phyloP scores from a whole-genome alignment of 2,888 invertebrate species.

The Ichneumon xanthorius region DNA sequence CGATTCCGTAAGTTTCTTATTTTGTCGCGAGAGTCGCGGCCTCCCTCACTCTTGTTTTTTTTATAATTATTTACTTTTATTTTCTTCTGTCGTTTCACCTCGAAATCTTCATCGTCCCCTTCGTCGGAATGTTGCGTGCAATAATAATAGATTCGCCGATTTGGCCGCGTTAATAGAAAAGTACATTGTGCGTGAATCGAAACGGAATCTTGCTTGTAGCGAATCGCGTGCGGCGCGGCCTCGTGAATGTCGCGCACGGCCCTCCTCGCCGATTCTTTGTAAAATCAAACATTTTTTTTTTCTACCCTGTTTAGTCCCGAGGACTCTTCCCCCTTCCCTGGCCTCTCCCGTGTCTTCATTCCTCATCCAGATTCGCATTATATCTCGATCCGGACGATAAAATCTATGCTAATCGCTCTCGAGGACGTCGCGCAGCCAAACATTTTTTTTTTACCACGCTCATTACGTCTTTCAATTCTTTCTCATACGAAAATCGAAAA shows the following conservation, averaged over 20 bases:
- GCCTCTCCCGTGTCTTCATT: background rate
- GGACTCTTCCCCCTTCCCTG: constrained; percentile 68
- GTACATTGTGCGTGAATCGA: constrained; percentile 76
- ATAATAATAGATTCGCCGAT: constrained; percentile 56
- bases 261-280: constrained; percentile 32
- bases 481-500: background rate
- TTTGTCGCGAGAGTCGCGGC: constrained; percentile 14
- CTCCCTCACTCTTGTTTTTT: constrained; percentile 3
- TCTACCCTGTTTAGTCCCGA: constrained; percentile 82
- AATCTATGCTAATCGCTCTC: constrained; percentile 37
- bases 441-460: background rate
- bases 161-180: constrained; percentile 65
- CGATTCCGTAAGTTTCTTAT: constrained; percentile 37
- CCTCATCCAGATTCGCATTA: constrained; percentile 23
- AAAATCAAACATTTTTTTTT: constrained; percentile 36
- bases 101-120: constrained; percentile 40
- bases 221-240: constrained; percentile 40
- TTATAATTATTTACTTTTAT: background rate
- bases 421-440: background rate
- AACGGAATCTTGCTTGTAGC: constrained; percentile 65
- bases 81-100: constrained; percentile 33
- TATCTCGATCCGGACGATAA: constrained; percentile 29
- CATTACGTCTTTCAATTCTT: background rate
- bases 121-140: constrained; percentile 71
- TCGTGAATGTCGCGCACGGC: constrained; percentile 34